A percentile compares a stretch with the other conserved stretches of the same genome.
Conservation (phyloP, 2,113 vertebrate genomes). For the Rhizomys pruinosus region DNA sequence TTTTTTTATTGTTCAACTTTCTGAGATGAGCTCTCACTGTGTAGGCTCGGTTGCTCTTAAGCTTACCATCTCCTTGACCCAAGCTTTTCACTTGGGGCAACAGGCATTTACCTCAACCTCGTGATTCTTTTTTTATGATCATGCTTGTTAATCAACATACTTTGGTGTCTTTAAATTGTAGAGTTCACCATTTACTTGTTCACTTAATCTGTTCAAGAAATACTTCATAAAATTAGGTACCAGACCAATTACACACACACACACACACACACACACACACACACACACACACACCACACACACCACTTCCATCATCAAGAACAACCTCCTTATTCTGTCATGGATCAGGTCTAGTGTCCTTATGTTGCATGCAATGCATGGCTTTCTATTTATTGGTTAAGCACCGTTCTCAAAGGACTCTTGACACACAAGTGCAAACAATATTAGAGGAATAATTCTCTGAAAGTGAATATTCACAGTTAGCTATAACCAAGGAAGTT, state of each 20-base stretch:
- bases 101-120: too few species aligned
- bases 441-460: background rate
- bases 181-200: background rate
- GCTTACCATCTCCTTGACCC: background rate
- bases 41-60: background rate
- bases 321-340: background rate
- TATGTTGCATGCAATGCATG: background rate
- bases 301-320: background rate
- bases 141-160: background rate
- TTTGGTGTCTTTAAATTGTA: fast-evolving
- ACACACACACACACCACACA: too few species aligned
- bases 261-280: too few species aligned
- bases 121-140: background rate
- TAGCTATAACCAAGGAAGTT: background rate
- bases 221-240: background rate
- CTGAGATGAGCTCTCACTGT: background rate
- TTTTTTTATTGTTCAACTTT: background rate
- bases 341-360: background rate
- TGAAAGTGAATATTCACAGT: background rate
- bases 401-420: background rate
- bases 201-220: background rate
- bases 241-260: background rate
- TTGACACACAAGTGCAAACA: background rate
- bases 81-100: background rate
- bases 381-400: background rate